Conservation (phyloP, 2,888 invertebrate genomes). For the Perizoma affinitatum region DNA sequence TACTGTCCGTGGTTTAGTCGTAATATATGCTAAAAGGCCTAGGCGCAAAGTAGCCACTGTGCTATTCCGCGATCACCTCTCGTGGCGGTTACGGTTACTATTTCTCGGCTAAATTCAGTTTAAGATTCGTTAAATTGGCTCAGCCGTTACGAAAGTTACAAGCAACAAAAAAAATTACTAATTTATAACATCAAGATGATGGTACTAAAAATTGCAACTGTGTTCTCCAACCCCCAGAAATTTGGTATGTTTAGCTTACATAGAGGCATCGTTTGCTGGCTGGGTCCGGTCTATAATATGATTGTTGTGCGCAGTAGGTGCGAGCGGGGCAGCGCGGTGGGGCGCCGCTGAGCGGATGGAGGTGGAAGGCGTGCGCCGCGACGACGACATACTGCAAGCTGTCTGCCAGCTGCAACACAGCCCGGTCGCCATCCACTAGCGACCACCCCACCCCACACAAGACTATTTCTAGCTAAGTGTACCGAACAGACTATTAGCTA, state of each 20-base stretch:
- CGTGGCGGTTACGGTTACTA: no score
- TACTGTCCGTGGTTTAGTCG: no score
- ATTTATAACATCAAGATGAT: no score
- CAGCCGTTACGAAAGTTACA: no score
- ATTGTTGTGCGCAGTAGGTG: conserved; percentile 43
- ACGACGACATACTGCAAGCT: conserved; percentile 88
- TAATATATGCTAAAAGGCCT: no score
- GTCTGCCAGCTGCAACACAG: conserved; percentile 94
- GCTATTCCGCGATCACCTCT: no score
- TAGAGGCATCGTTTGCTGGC: background rate
- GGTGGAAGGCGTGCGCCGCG: conserved; percentile 72
- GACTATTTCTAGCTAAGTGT: conserved; percentile 24
- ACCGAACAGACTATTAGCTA: conserved; percentile 7
- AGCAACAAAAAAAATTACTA: no score
- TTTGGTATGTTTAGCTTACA: conserved; percentile 17
- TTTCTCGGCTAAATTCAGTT: no score
- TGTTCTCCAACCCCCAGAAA: background rate
- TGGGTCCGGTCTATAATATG: conserved; percentile 13
- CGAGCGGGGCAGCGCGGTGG: conserved; percentile 57
- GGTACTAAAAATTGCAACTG: no score
- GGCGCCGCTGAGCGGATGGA: conserved; percentile 90
- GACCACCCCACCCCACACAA: conserved; percentile 11
- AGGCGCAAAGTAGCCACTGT: no score
- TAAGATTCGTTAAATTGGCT: no score
- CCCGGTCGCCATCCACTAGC: conserved; percentile 94